Evolutionary conservation across 2,797 vertebrate genomes (phyloP).

Genomic region (Micrastur ruficollis): DNA sequence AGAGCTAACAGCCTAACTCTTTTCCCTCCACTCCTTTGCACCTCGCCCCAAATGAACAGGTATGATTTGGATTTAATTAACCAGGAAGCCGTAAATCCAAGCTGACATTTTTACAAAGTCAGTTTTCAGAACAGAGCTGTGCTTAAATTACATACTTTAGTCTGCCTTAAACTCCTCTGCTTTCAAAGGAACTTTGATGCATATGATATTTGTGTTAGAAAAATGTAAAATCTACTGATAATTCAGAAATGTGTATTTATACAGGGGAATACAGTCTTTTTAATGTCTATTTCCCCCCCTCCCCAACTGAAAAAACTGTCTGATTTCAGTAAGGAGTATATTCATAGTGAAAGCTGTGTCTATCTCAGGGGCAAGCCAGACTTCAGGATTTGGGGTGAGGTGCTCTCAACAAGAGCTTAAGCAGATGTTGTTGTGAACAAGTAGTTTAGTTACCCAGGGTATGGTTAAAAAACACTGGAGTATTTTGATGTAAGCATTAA

Average conservation of each 20-base stretch:
- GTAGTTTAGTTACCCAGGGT: neutral
- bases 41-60: neutral
- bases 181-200: neutral
- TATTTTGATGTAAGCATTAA: neutral
- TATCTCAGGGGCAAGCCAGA: neutral
- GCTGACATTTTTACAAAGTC: neutral
- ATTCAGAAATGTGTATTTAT: neutral
- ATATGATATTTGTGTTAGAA: neutral
- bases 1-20: neutral
- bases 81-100: neutral
- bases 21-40: neutral
- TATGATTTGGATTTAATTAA: conserved; percentile 3
- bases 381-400: neutral
- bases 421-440: neutral
- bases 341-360: neutral
- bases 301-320: neutral
- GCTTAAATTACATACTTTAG: neutral
- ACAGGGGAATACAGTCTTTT: neutral
- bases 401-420: too few relatives aligned
- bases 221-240: neutral
- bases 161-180: neutral
- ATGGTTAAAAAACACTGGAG: neutral
- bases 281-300: neutral
- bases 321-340: neutral
- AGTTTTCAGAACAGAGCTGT: neutral